Base-by-base conservation (phyloP, 2,113 vertebrate species). In the Salminus brasiliensis region DNA sequence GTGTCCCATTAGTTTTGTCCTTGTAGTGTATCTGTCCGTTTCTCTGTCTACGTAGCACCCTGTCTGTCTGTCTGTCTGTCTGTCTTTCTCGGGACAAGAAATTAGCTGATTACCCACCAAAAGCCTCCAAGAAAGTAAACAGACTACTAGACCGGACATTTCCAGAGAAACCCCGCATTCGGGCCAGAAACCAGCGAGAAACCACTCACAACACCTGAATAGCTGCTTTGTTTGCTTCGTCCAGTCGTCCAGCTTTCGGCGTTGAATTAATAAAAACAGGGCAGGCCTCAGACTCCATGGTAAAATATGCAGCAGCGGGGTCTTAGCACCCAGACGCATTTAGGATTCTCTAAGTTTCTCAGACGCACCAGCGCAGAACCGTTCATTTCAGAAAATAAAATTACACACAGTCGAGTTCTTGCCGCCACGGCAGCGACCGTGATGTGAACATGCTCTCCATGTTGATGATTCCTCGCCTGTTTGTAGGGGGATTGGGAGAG, bases 391-490 rank as follows among this genome's bases (percentile, higher is more conserved):
- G n/a, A 11, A 25, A 55, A 55, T 9, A 23, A 2, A 16, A 21
- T 18, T 18, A 18, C 1, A 55, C 21, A 25, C 52, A 21, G 47
- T 25, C 23, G 21, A 10, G 18, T 53, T 55, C n/a, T n/a, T 55
- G 47, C n/a, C 8, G n/a, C 68, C 77, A 80, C 80, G 78, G 71
- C 80, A 73, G 47, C 70, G 76, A 23, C 57, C 47, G 69, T 76
- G 45, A 66, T 43, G n/a, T 59, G 23, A 39, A 12, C 65, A 25
- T 57, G 13, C 10, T 7, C 9, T 29, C 49, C 30, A 55, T 55
- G n/a, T 55, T 55, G 52, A 55, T 23, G 23, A n/a, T 55, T 55
- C 5, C 11, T 49, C 45, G 4, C n/a, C 1, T 5, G 21, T 21
- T 1, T 23, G 18, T 1, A 23, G 52, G 4, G 11, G 52, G 21